Evolutionary conservation across 2,888 invertebrate species (phyloP).

Genomic region (Lithophane semibrunnea): DNA sequence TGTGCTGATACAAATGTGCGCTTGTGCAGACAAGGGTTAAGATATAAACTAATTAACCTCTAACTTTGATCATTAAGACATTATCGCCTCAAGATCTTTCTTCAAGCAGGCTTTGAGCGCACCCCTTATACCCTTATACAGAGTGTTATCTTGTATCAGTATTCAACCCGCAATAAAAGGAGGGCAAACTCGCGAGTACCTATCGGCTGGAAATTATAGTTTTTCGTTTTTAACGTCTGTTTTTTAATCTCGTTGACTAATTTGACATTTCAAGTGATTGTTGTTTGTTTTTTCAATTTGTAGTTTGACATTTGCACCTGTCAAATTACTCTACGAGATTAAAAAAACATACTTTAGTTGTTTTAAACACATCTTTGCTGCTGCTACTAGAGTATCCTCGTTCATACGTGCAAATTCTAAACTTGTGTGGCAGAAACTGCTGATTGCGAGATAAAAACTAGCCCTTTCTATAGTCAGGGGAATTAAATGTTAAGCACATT

Average conservation of each 20-base stretch:
- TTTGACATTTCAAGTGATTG: too few relatives aligned
- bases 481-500: too few relatives aligned
- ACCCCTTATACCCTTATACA: conserved; percentile 30
- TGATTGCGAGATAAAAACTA: too few relatives aligned
- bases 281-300: too few relatives aligned
- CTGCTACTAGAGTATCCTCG: too few relatives aligned
- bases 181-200: not conserved
- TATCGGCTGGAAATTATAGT: not conserved
- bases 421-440: too few relatives aligned
- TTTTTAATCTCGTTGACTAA: too few relatives aligned
- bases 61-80: conserved; percentile 47
- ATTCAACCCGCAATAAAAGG: conserved; percentile 13
- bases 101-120: conserved; percentile 22
- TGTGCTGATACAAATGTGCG: conserved; percentile 9
- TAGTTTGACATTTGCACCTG: too few relatives aligned
- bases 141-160: conserved; percentile 35
- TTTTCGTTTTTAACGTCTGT: not conserved
- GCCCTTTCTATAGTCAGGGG: too few relatives aligned
- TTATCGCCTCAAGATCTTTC: conserved; percentile 45
- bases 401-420: not conserved
- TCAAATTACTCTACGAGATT: too few relatives aligned
- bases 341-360: not conserved
- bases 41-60: conserved; percentile 39
- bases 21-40: conserved; percentile 16
- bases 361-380: not conserved